Percentiles rank a stretch among this genome's conserved stretches.
Evolutionary conservation across 2,888 invertebrate species (phyloP).

Genomic region (Formica aserva): DNA sequence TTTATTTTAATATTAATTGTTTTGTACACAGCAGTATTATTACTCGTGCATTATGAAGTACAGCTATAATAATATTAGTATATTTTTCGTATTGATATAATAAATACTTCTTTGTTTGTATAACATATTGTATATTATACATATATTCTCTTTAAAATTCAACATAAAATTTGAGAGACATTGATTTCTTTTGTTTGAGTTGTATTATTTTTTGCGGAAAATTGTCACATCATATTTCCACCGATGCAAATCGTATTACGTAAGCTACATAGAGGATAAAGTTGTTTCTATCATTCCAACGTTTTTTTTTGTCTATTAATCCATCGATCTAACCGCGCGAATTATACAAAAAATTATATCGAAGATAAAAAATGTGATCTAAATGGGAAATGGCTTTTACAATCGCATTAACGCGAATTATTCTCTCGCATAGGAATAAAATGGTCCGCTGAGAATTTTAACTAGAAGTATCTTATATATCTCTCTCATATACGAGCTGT

Average conservation of each 20-base stretch:
- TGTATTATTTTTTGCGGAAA: not conserved
- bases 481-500: not conserved
- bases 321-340: not conserved
- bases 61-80: not conserved
- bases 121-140: not conserved
- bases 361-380: conserved; percentile 22
- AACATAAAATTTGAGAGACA: not conserved
- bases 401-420: not conserved
- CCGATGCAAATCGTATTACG: not conserved
- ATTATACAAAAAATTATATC: conserved; percentile 15
- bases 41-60: not conserved
- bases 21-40: not conserved
- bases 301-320: conserved; percentile 1
- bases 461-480: conserved; percentile 14
- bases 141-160: conserved; percentile 1
- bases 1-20: not conserved
- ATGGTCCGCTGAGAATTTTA: not conserved
- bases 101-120: not conserved
- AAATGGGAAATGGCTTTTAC: conserved; percentile 12
- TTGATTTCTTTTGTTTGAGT: not conserved
- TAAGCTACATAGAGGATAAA: not conserved
- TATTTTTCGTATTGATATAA: not conserved
- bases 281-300: not conserved
- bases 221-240: not conserved
- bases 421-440: not conserved